Conservation (phyloP, 2,888 invertebrate species). For the Glyphotaelius pellucidus region DNA sequence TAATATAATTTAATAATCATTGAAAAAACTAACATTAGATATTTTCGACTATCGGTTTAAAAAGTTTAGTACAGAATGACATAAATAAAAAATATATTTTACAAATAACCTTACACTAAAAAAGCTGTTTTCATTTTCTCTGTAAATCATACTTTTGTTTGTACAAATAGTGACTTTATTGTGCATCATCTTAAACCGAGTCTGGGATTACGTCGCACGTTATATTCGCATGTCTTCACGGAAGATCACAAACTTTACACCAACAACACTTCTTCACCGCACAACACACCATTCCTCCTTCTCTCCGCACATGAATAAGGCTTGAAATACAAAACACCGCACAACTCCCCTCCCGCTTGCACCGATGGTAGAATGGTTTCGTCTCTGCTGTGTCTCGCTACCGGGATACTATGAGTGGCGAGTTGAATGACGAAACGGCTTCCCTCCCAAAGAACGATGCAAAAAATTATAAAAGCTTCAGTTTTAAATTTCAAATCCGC, state of each 20-base stretch:
- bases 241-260: conserved; percentile 64
- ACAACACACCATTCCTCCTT: background rate
- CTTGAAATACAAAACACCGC: conserved; percentile 14
- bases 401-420: conserved; percentile 9
- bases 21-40: conserved; percentile 46
- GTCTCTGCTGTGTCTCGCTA: background rate
- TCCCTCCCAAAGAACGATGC: conserved; percentile 36
- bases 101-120: conserved; percentile 55
- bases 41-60: conserved; percentile 35
- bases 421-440: background rate
- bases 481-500: conserved; percentile 19
- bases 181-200: conserved; percentile 69
- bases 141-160: conserved; percentile 68
- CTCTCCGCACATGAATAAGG: conserved; percentile 30
- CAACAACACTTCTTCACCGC: conserved; percentile 46
- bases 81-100: conserved; percentile 52
- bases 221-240: conserved; percentile 63
- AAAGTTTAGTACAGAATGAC: conserved; percentile 47
- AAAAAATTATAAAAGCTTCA: conserved; percentile 42
- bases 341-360: conserved; percentile 25
- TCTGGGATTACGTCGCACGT: conserved; percentile 57
- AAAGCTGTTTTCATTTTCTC: conserved; percentile 53
- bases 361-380: conserved; percentile 8
- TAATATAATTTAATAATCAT: conserved; percentile 34
- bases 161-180: conserved; percentile 77